These are phyloP conservation scores for Drosophila lutescens DNA, from an alignment of 2,888 invertebrate species.

Conservation along the genomic window DNA sequence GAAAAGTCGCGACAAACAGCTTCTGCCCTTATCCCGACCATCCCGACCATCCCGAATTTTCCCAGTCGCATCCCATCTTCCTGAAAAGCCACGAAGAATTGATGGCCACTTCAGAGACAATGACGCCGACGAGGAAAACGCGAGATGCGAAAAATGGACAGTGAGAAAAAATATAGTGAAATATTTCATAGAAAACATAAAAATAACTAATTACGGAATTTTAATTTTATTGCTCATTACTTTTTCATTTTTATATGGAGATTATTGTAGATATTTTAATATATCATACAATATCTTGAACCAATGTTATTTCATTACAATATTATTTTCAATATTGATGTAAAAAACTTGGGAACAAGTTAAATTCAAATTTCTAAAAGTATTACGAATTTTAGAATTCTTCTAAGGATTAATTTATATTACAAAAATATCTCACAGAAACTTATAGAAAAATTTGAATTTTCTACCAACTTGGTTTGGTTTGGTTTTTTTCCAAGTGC, in stretches of 20 bases:
- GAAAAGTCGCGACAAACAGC: constrained; percentile 66
- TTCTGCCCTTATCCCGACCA: constrained; percentile 22
- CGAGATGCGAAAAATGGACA: constrained; percentile 14
- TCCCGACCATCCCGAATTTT: not conserved
- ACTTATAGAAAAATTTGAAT: too few species aligned
- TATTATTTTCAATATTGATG: too few species aligned
- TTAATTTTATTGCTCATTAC: too few species aligned
- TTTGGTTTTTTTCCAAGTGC: constrained; percentile 2
- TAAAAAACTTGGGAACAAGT: too few species aligned
- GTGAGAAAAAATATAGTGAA: not conserved
- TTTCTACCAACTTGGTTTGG: too few species aligned
- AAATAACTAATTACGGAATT: not conserved
- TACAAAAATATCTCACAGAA: not conserved
- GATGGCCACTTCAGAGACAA: constrained; percentile 77
- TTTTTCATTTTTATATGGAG: too few species aligned
- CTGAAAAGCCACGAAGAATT: constrained; percentile 66
- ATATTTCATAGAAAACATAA: too few species aligned
- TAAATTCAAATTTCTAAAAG: too few species aligned
- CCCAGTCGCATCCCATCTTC: constrained; percentile 11
- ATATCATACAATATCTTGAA: too few species aligned
- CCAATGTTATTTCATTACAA: too few species aligned
- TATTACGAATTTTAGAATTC: too few species aligned
- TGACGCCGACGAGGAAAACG: constrained; percentile 53
- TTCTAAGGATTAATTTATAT: not conserved
- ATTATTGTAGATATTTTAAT: too few species aligned